Base-by-base conservation (phyloP, 2,888 invertebrate species). In the Isoperla grammatica region DNA sequence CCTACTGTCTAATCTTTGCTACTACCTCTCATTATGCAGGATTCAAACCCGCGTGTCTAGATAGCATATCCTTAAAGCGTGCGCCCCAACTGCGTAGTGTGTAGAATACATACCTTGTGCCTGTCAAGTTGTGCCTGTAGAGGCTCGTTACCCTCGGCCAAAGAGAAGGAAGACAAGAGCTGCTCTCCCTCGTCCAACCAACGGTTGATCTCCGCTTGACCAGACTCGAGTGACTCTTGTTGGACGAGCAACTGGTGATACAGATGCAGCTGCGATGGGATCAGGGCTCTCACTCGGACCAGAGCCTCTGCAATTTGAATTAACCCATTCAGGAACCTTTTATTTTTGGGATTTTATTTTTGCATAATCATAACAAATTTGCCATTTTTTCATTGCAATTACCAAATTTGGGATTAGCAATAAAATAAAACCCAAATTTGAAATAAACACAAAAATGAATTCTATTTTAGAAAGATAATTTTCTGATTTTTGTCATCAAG, bases 111-210 rank as follows among this genome's bases (percentile, higher is more conserved):
- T 68, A 78, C 79, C 73, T 92, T 92, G 71, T 95, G 86, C 68
- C 82, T 82, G 67, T 91, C 91, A 56, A 95, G 79, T 64, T 88
- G 85, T 23, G 84, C 82, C 66, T 89, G 85, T 39, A 91, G 80
- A 5, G 81, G 76, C 67, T 92, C 89, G 60, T 87, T 86, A 64
- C 84, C 83, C 2, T 82, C 85, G 2, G 81, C 78, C 1, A 87
- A 72, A 43, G 77, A 73, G 71, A 79, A 68, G 9, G 81, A 79
- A 67, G 73, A 78, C 57, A 96, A 71, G 17, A 92, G 75, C 2
- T 81, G 79, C 68, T 95, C 92, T 0, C 94, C 95, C 65, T 84
- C 87, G 66, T 90, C 87, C 29, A 96, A 74, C 96, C 96, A 96
- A 42, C 81, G 79, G 50, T 85, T 84, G 55, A 96, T 88, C 75